These are phyloP conservation scores for Oncorhynchus gorbuscha DNA, from an alignment of 2,113 vertebrate species.

Conservation along the genomic window DNA sequence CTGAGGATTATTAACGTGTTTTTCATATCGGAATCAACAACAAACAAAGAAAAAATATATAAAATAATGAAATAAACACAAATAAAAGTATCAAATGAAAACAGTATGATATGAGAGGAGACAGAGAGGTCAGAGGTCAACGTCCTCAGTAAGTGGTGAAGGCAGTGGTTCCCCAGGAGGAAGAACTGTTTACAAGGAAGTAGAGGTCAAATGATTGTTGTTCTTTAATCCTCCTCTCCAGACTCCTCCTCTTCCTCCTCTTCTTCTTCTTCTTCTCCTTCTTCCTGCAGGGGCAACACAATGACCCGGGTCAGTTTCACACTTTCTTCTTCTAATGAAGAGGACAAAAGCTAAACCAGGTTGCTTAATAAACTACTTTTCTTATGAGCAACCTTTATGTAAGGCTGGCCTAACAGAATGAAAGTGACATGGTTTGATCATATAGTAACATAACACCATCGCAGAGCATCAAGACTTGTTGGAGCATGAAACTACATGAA, in stretches of 20 bases:
- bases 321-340: background rate
- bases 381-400: too few relatives aligned
- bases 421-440: too few relatives aligned
- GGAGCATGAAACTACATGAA: too few relatives aligned
- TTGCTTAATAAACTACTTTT: too few relatives aligned
- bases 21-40: conserved; percentile 56
- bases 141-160: conserved; percentile 82
- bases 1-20: conserved; percentile 45
- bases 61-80: conserved; percentile 32
- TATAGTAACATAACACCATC: too few relatives aligned
- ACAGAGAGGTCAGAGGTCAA: conserved; percentile 39
- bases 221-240: conserved; percentile 86
- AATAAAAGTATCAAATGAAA: conserved; percentile 60
- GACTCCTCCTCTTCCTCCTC: conserved; percentile 87
- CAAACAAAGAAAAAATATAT: conserved; percentile 64
- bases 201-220: conserved; percentile 82
- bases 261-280: conserved; percentile 88
- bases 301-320: conserved; percentile 15
- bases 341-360: too few relatives aligned
- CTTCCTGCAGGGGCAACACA: conserved; percentile 72
- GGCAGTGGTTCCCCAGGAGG: conserved; percentile 89
- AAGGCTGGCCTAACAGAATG: too few relatives aligned
- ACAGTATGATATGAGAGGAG: conserved; percentile 57
- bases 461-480: too few relatives aligned
- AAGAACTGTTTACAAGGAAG: conserved; percentile 93